Percentiles rank a stretch among this genome's conserved stretches.
Evolutionary conservation across 2,888 invertebrate genomes (phyloP).

Genomic region (Sminthurinus aureus): DNA sequence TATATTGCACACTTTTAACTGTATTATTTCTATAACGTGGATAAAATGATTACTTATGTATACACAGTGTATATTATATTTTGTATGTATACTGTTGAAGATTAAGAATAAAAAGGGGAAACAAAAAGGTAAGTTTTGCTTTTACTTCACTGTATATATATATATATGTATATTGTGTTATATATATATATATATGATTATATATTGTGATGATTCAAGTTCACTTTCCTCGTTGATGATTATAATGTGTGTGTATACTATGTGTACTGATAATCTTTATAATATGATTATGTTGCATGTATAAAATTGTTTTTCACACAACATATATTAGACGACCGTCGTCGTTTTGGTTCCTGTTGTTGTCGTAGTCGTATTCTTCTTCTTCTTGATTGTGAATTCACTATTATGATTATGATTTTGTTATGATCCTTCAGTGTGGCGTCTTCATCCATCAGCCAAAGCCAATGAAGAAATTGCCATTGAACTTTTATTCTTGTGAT

Average conservation of each 20-base stretch:
- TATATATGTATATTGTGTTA: too few species aligned
- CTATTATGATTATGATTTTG: background rate
- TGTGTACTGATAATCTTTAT: background rate
- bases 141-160: background rate
- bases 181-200: background rate
- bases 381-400: background rate
- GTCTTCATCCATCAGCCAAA: conserved; percentile 11
- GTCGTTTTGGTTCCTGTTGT: too few species aligned
- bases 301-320: background rate
- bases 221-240: background rate
- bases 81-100: too few species aligned
- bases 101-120: too few species aligned
- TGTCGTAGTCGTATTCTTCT: background rate
- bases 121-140: too few species aligned
- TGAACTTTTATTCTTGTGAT: conserved; percentile 14
- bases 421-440: conserved; percentile 7
- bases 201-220: background rate
- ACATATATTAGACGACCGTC: too few species aligned
- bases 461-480: conserved; percentile 13
- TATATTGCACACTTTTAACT: background rate
- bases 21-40: background rate
- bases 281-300: background rate
- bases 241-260: background rate
- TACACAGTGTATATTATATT: too few species aligned
- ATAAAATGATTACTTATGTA: too few species aligned